Evolutionary conservation across 1,140 invertebrate species (phyloP).

Genomic region (Leptinotarsa undecemlineata): DNA sequence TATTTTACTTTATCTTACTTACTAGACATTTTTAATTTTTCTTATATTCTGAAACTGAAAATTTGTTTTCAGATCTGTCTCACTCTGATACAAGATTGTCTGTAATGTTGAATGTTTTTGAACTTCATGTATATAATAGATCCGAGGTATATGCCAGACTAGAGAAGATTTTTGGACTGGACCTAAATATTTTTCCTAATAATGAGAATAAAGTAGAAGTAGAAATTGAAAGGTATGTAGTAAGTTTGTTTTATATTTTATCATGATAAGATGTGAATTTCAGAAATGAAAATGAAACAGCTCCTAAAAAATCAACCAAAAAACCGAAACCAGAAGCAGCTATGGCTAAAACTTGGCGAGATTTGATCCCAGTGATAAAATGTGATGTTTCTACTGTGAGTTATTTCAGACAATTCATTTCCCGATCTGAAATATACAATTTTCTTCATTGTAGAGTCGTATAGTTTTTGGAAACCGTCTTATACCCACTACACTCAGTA

Average conservation of each 20-base stretch:
- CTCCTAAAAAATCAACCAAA: constrained; percentile 54
- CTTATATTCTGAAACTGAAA: too few species aligned
- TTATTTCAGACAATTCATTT: constrained; percentile 29
- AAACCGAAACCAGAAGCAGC: constrained; percentile 74
- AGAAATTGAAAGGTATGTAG: constrained; percentile 54
- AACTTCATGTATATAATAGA: constrained; percentile 90
- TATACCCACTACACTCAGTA: constrained; percentile 89
- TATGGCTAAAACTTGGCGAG: constrained; percentile 87
- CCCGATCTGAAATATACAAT: neutral
- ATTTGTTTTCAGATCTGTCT: constrained; percentile 77
- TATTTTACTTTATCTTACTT: too few species aligned
- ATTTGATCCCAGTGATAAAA: constrained; percentile 96
- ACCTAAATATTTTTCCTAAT: constrained; percentile 73
- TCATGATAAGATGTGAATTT: constrained; percentile 13
- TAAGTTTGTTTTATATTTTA: neutral
- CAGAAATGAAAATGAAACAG: constrained; percentile 35
- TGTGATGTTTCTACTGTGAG: constrained; percentile 84
- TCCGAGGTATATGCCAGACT: constrained; percentile 85
- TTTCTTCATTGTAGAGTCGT: constrained; percentile 68
- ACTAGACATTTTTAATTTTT: too few species aligned
- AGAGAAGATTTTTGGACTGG: constrained; percentile 87
- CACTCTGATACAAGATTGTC: constrained; percentile 93
- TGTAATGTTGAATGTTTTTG: constrained; percentile 93
- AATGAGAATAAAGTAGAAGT: constrained; percentile 56
- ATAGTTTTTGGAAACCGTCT: constrained; percentile 96